Percentiles rank a stretch among this genome's conserved stretches.
phyloP scores from a whole-genome alignment of 2,113 vertebrate species.

The Limanda limanda region DNA sequence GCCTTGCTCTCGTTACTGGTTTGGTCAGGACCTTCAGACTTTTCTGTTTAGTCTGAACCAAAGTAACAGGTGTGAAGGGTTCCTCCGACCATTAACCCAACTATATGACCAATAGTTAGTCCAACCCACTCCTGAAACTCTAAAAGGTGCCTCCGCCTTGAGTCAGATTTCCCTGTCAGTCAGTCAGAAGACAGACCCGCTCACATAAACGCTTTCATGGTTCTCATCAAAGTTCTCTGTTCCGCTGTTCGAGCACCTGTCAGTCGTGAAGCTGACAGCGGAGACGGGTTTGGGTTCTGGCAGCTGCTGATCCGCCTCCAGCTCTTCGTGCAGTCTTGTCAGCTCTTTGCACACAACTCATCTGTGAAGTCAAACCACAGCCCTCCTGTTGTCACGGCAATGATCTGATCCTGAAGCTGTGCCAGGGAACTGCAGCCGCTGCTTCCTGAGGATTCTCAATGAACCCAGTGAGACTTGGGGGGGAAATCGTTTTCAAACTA shows the following conservation, averaged over 20 bases:
- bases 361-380: not conserved
- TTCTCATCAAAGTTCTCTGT: not conserved
- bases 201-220: not conserved
- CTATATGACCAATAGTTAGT: no score
- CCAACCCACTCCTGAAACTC: no score
- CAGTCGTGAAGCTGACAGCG: not conserved
- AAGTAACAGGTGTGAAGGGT: no score
- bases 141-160: no score
- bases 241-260: not conserved
- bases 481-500: not conserved
- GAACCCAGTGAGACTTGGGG: accelerated
- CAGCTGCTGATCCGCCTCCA: not conserved
- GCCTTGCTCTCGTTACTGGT: no score
- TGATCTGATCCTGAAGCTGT: not conserved
- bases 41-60: no score
- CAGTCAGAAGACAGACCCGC: not conserved
- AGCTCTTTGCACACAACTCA: not conserved
- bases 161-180: not conserved
- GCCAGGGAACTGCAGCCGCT: not conserved
- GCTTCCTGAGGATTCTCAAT: not conserved
- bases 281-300: not conserved
- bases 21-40: no score
- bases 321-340: not conserved
- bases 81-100: no score
- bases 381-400: not conserved